Evolutionary conservation across 2,888 invertebrate species (phyloP).

Genomic region (Cheilosia pagana): DNA sequence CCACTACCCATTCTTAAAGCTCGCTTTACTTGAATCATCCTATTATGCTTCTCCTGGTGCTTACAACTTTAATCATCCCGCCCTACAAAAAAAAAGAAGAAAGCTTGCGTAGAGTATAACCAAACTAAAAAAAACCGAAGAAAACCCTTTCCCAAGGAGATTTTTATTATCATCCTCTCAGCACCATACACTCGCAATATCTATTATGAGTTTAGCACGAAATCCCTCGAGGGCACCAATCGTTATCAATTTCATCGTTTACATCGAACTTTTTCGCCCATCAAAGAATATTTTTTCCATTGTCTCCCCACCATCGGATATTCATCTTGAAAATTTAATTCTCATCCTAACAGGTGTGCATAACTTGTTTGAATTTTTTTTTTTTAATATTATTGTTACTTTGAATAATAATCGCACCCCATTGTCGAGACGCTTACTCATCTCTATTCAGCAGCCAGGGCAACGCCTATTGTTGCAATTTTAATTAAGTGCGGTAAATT

Average conservation of each 20-base stretch:
- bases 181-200: background rate
- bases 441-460: conserved; percentile 17
- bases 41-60: too few relatives aligned
- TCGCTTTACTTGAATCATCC: too few relatives aligned
- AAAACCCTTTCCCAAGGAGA: background rate
- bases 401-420: conserved; percentile 70
- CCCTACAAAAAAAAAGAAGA: too few relatives aligned
- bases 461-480: conserved; percentile 64
- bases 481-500: conserved; percentile 73
- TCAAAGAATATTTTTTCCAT: background rate
- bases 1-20: too few relatives aligned
- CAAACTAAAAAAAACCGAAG: background rate
- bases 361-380: conserved; percentile 46
- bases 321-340: conserved; percentile 26
- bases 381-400: conserved; percentile 57
- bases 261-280: background rate
- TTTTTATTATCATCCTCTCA: background rate
- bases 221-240: background rate
- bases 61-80: too few relatives aligned
- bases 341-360: conserved; percentile 62
- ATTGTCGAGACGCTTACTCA: conserved; percentile 48
- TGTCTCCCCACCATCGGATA: background rate
- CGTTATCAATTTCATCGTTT: background rate
- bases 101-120: background rate
- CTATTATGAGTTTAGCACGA: background rate